phyloP scores from a whole-genome alignment of 2,888 invertebrate species.

The Dynastes maya region DNA sequence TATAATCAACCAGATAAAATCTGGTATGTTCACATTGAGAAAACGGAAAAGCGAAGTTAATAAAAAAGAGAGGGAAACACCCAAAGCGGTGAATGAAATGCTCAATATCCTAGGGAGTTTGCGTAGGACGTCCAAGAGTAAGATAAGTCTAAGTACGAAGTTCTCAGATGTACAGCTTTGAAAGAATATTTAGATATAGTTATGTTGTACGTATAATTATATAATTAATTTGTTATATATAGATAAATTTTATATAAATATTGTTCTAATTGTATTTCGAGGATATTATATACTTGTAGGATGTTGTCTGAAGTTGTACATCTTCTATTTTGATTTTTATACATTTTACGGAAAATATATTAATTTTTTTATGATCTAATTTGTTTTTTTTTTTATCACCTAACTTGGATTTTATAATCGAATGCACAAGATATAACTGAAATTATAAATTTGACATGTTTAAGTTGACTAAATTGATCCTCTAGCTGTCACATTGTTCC shows the following conservation, averaged over 20 bases:
- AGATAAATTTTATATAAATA: conserved; percentile 16
- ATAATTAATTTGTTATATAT: conserved; percentile 15
- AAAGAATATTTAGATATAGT: conserved; percentile 33
- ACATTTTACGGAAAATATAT: conserved; percentile 7
- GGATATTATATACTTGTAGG: conserved; percentile 1
- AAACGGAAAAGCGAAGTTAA: conserved; percentile 75
- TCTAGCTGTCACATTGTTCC: too few relatives aligned
- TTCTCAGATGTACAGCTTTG: conserved; percentile 60
- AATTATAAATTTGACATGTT: too few relatives aligned
- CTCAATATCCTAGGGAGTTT: conserved; percentile 79
- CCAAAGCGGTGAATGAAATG: conserved; percentile 79
- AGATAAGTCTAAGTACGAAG: conserved; percentile 62
- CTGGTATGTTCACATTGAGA: conserved; percentile 81
- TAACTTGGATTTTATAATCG: too few relatives aligned
- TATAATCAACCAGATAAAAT: conserved; percentile 84
- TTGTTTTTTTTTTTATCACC: neutral
- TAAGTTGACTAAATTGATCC: too few relatives aligned
- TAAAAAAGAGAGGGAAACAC: conserved; percentile 75
- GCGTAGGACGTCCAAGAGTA: conserved; percentile 72
- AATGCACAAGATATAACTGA: too few relatives aligned
- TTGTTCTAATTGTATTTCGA: conserved; percentile 9
- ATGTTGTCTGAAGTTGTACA: conserved; percentile 1
- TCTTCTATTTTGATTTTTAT: neutral
- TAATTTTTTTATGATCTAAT: neutral
- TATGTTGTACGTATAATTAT: conserved; percentile 24